These are phyloP conservation scores for Corvus cornix DNA, from an alignment of 2,113 vertebrate species.

Conservation along the genomic window DNA sequence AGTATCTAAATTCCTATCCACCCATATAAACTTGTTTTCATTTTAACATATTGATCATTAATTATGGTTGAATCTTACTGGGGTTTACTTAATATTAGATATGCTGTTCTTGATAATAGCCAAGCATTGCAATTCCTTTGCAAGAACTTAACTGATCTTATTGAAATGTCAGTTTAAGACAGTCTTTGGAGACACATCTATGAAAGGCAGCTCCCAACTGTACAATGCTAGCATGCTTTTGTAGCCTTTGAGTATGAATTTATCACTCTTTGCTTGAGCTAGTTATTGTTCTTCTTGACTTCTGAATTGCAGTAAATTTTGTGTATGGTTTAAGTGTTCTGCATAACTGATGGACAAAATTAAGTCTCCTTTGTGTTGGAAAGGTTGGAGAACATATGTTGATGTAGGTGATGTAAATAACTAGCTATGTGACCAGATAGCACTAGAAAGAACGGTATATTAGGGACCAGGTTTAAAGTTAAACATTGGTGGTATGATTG, in stretches of 20 bases:
- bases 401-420: not conserved
- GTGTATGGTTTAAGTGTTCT: not conserved
- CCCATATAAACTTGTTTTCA: not conserved
- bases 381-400: not conserved
- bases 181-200: not conserved
- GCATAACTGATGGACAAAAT: not conserved
- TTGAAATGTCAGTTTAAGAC: not conserved
- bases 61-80: not conserved
- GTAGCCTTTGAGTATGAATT: not conserved
- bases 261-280: not conserved
- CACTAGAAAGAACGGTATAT: not conserved
- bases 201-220: not conserved
- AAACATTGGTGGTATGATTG: not conserved
- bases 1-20: not conserved
- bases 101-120: not conserved
- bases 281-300: not conserved
- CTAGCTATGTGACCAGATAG: not conserved
- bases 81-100: not conserved
- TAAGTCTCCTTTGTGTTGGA: not conserved
- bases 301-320: not conserved
- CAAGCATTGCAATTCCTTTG: slow-evolving; percentile 2
- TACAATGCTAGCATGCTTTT: not conserved
- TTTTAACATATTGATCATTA: not conserved
- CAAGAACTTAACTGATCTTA: not conserved
- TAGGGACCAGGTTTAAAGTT: not conserved